phyloP scores from a whole-genome alignment of 2,797 vertebrate genomes.

The Pipistrellus kuhlii region DNA sequence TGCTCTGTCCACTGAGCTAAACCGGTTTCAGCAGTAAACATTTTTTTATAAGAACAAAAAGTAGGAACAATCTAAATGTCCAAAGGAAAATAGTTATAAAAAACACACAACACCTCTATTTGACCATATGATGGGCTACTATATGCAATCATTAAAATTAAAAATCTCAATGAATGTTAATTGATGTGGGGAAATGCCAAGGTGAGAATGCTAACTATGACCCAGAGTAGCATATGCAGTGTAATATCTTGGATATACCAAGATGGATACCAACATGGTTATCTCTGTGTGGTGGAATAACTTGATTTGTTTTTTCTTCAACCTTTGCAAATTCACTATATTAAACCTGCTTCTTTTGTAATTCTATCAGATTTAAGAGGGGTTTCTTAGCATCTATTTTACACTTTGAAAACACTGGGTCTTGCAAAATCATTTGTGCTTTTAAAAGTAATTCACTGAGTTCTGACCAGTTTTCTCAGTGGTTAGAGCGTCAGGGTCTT shows the following conservation, averaged over 20 bases:
- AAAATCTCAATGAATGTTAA: not conserved
- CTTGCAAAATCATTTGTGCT: not conserved
- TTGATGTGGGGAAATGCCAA: not conserved
- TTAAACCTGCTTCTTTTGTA: conserved; percentile 18
- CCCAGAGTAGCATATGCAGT: no score
- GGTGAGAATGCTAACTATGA: not conserved
- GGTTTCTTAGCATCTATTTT: not conserved
- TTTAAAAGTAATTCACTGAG: conserved; percentile 18
- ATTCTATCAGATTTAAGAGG: not conserved
- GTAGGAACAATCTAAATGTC: not conserved
- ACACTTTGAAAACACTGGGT: not conserved
- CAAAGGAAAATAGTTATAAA: not conserved
- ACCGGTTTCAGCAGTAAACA: no score
- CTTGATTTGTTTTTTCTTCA: not conserved
- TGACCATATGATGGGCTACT: not conserved
- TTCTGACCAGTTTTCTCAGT: no score
- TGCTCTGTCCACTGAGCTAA: no score
- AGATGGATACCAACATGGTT: not conserved
- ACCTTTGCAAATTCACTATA: not conserved
- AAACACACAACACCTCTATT: not conserved
- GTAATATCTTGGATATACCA: not conserved
- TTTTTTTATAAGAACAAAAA: not conserved
- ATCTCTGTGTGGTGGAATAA: not conserved
- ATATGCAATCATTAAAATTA: not conserved
- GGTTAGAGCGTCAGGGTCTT: no score